Conservation (phyloP, 2,888 invertebrate species). For the Xylota sylvarum region DNA sequence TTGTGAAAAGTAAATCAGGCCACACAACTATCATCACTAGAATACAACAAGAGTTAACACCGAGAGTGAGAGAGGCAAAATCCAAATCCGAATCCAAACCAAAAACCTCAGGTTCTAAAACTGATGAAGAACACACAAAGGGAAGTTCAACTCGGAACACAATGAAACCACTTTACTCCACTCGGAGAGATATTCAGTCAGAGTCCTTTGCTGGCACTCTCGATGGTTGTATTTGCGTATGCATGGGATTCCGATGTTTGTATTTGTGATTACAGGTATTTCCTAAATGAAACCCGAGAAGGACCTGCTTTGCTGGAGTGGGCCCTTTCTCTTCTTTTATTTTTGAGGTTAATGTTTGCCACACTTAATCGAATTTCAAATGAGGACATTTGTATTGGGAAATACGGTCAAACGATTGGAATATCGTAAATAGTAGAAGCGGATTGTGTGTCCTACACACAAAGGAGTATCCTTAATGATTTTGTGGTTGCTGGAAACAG, state of each 20-base stretch:
- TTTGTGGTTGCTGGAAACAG: conserved; percentile 36
- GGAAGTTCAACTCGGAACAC: conserved; percentile 60
- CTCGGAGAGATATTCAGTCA: conserved; percentile 37
- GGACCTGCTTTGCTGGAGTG: conserved; percentile 6
- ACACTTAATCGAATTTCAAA: conserved; percentile 76
- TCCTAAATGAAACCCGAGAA: conserved; percentile 55
- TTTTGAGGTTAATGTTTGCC: conserved; percentile 76
- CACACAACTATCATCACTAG: conserved; percentile 23
- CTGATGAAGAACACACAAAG: conserved; percentile 50
- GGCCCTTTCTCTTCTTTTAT: conserved; percentile 38
- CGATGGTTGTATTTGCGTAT: conserved; percentile 54
- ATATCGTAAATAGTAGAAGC: conserved; percentile 67
- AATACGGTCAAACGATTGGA: conserved; percentile 63
- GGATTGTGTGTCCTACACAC: conserved; percentile 52
- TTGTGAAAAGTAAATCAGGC: conserved; percentile 56
- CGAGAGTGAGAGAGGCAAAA: conserved; percentile 1
- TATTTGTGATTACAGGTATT: conserved; percentile 68
- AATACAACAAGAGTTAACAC: conserved; percentile 42
- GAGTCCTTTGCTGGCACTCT: conserved; percentile 26
- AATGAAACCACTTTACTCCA: conserved; percentile 54
- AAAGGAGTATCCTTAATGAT: conserved; percentile 56
- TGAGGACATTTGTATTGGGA: conserved; percentile 71
- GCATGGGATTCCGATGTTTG: conserved; percentile 66
- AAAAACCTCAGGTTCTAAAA: conserved; percentile 1
- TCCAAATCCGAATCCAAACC: conserved; percentile 3